phyloP scores from a whole-genome alignment of 1,140 invertebrate species.

The Tyrophagus putrescentiae region DNA sequence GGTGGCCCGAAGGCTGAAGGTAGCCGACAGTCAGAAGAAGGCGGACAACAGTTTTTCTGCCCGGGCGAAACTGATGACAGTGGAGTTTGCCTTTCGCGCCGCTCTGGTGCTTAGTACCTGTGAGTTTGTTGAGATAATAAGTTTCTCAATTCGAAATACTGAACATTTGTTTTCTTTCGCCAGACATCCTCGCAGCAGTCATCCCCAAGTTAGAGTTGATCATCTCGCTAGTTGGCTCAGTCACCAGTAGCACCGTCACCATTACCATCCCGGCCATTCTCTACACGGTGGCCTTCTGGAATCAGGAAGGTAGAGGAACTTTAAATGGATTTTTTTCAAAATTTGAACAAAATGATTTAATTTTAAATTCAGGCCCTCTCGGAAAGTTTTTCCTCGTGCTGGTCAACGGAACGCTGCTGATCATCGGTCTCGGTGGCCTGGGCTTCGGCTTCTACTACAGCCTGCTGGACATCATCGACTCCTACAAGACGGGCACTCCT shows the following conservation, averaged over 20 bases:
- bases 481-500: too few species aligned
- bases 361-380: too few species aligned
- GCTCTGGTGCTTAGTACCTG: conserved; percentile 34
- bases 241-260: conserved; percentile 1
- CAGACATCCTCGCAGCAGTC: conserved; percentile 1
- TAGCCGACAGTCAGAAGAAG: too few species aligned
- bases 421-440: not conserved
- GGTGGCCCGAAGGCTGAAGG: not conserved
- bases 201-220: conserved; percentile 9
- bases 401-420: not conserved
- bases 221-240: conserved; percentile 8
- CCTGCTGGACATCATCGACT: not conserved
- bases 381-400: too few species aligned
- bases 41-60: not conserved
- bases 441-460: not conserved
- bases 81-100: conserved; percentile 33
- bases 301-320: not conserved
- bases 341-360: too few species aligned
- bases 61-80: not conserved
- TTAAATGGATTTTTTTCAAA: too few species aligned
- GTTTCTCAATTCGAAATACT: not conserved
- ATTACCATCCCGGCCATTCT: conserved; percentile 11
- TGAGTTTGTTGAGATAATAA: conserved; percentile 28
- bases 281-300: conserved; percentile 6
- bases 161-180: too few species aligned